Conservation (phyloP, 2,888 invertebrate species). For the Peribatodes rhomboidaria region DNA sequence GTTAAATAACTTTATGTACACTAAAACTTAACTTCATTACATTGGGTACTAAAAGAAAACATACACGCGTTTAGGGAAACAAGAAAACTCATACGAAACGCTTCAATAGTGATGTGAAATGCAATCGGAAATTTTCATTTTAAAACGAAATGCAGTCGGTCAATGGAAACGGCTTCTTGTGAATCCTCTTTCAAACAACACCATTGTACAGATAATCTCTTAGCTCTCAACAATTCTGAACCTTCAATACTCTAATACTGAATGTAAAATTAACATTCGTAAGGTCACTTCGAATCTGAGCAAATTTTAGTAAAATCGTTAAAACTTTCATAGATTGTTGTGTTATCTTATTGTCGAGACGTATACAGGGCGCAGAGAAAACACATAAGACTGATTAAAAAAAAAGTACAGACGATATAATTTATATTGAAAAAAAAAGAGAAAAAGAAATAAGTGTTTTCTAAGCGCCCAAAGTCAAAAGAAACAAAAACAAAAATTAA, state of each 20-base stretch:
- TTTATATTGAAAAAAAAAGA: not conserved
- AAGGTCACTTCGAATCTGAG: conserved; percentile 67
- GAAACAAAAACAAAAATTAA: conserved; percentile 15
- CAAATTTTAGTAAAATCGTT: conserved; percentile 55
- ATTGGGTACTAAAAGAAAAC: conserved; percentile 33
- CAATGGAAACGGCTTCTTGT: conserved; percentile 40
- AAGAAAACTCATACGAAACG: conserved; percentile 54
- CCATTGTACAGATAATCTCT: conserved; percentile 40
- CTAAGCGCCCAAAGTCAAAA: conserved; percentile 35
- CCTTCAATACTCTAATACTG: conserved; percentile 44
- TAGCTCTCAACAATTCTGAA: conserved; percentile 21
- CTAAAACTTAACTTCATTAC: conserved; percentile 58
- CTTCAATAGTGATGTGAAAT: conserved; percentile 62
- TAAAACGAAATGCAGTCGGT: conserved; percentile 48
- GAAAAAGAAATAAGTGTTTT: conserved; percentile 36
- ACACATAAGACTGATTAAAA: conserved; percentile 12
- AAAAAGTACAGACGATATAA: not conserved
- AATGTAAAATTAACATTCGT: conserved; percentile 49
- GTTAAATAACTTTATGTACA: conserved; percentile 78
- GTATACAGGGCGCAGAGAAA: conserved; percentile 28
- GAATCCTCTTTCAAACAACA: conserved; percentile 32
- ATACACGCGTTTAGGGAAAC: conserved; percentile 51
- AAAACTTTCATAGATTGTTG: conserved; percentile 39
- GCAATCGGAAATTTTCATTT: conserved; percentile 44
- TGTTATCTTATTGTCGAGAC: conserved; percentile 39